Conservation (phyloP, 2,113 vertebrate genomes). For the Drymodes brunneopygia region DNA sequence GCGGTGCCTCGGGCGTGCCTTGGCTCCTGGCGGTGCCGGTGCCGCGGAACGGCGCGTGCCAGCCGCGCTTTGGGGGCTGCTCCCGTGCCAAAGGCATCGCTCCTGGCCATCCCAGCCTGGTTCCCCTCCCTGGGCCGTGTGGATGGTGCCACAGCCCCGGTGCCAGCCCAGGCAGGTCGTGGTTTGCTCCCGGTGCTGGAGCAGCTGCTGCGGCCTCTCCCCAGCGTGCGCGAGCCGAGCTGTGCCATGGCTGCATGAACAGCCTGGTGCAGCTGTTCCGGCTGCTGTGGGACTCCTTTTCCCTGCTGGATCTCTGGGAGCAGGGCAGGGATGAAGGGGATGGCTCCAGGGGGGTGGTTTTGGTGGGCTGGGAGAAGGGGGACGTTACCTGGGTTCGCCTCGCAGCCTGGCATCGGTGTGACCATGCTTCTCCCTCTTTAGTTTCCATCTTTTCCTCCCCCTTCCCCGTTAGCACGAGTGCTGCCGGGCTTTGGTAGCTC, state of each 20-base stretch:
- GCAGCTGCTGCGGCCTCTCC: neutral
- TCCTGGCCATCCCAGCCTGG: fast-evolving
- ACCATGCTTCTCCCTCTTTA: neutral
- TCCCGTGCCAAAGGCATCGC: neutral
- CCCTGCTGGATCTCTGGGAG: neutral
- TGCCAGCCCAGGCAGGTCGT: neutral
- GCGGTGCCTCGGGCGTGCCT: neutral
- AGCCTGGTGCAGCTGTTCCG: neutral
- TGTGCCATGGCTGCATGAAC: neutral
- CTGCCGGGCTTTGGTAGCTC: neutral
- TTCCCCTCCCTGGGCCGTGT: fast-evolving
- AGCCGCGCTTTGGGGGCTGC: fast-evolving
- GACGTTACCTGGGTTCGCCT: fast-evolving
- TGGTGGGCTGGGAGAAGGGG: neutral
- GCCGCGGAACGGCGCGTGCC: fast-evolving
- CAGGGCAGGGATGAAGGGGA: neutral
- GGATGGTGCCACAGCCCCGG: fast-evolving
- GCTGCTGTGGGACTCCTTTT: neutral
- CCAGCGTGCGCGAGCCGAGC: fast-evolving
- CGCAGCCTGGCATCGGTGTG: neutral
- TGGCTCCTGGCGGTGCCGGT: neutral
- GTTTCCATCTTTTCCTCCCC: neutral
- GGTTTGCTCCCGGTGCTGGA: neutral
- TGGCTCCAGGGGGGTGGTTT: neutral
- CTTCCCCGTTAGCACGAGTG: neutral